phyloP scores from a whole-genome alignment of 2,113 vertebrate species.

The Zosterops lateralis region DNA sequence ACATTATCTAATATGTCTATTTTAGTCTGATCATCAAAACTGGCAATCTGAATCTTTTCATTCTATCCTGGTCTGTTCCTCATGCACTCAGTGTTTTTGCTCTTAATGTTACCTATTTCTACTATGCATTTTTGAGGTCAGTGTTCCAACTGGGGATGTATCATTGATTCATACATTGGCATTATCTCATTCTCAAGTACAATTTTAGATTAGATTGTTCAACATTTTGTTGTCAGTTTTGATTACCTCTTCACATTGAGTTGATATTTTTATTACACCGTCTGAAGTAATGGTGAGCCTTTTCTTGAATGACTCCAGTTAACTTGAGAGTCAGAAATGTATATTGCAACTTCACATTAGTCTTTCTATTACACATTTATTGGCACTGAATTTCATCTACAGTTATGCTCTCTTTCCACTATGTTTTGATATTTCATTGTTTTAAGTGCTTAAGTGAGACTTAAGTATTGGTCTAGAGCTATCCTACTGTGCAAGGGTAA shows the following conservation, averaged over 20 bases:
- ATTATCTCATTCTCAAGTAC: background rate
- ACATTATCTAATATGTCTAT: background rate
- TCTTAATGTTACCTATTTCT: background rate
- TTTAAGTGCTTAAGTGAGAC: slow-evolving; percentile 23
- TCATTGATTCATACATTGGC: background rate
- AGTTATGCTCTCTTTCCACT: background rate
- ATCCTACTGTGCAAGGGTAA: slow-evolving; percentile 11
- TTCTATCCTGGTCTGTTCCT: background rate
- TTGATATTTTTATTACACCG: background rate
- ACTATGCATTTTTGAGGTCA: background rate
- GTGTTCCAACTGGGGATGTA: background rate
- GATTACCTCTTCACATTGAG: background rate
- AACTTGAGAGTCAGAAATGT: background rate
- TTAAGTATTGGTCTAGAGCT: slow-evolving; percentile 27
- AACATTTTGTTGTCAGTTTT: background rate
- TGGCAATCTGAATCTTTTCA: background rate
- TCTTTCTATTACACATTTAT: background rate
- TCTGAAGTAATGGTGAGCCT: background rate
- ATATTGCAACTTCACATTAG: background rate
- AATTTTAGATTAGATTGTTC: background rate
- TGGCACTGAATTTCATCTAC: background rate
- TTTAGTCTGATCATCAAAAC: background rate
- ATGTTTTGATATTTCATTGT: background rate
- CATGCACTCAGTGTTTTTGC: background rate
- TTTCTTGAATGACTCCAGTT: background rate